Evolutionary conservation across 1,140 invertebrate genomes (phyloP).

Genomic region (Sycophaga agraensis): DNA sequence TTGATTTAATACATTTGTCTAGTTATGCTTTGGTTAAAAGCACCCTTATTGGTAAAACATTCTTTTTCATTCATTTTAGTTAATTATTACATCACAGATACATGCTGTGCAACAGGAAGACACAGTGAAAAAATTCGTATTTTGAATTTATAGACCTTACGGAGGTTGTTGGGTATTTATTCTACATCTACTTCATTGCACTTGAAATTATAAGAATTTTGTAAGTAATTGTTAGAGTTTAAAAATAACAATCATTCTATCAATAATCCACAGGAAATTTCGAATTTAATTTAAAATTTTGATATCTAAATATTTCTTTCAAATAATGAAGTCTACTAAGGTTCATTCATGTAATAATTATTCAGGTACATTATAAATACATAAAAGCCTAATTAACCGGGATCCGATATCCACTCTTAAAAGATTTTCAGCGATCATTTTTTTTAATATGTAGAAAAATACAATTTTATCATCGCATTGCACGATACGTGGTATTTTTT

Average conservation of each 20-base stretch:
- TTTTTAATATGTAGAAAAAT: slow-evolving; percentile 35
- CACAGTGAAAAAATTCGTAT: slow-evolving; percentile 39
- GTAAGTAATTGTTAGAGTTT: not conserved
- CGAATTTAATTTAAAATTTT: too few species aligned
- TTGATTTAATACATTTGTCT: slow-evolving; percentile 1
- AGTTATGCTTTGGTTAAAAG: slow-evolving; percentile 22
- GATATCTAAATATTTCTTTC: too few species aligned
- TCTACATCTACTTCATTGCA: slow-evolving; percentile 11
- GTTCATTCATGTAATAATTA: slow-evolving; percentile 1
- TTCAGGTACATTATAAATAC: slow-evolving; percentile 24
- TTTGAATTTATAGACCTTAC: slow-evolving; percentile 3
- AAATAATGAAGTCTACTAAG: too few species aligned
- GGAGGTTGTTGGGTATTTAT: not conserved
- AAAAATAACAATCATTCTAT: not conserved
- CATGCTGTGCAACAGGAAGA: slow-evolving; percentile 46
- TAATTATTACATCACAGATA: slow-evolving; percentile 45
- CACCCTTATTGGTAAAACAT: slow-evolving; percentile 17
- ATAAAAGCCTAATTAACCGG: slow-evolving; percentile 2
- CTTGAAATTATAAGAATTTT: slow-evolving; percentile 1
- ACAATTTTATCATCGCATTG: slow-evolving; percentile 45
- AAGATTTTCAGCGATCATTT: not conserved
- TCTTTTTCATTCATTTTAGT: slow-evolving; percentile 9
- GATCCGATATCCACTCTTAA: not conserved
- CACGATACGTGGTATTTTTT: slow-evolving; percentile 46
- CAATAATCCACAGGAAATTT: too few species aligned